phyloP scores from a whole-genome alignment of 2,888 invertebrate species.

The Sepiola atlantica region DNA sequence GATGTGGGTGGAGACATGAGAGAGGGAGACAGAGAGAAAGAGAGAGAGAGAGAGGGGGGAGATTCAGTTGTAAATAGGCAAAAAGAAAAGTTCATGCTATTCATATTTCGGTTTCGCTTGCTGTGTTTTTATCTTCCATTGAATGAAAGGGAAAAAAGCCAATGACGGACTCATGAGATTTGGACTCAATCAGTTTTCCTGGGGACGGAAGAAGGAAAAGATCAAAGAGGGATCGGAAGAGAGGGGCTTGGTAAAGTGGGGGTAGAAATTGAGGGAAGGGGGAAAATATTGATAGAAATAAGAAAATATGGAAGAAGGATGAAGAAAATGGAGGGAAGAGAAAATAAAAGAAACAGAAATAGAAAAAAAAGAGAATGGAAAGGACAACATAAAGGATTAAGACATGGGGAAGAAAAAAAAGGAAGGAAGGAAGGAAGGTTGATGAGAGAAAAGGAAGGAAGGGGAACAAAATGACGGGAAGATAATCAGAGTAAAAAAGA shows the following conservation, averaged over 20 bases:
- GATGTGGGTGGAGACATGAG: background rate
- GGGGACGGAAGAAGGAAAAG: background rate
- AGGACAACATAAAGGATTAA: too few relatives aligned
- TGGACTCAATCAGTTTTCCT: background rate
- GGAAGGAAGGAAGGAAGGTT: too few relatives aligned
- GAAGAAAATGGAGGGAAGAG: background rate
- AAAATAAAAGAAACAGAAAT: too few relatives aligned
- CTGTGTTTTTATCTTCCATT: background rate
- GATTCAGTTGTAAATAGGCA: background rate
- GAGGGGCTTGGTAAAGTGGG: background rate
- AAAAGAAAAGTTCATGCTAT: background rate
- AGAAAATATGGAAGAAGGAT: background rate
- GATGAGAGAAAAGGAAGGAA: background rate
- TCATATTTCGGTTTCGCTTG: background rate
- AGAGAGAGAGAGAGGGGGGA: too few relatives aligned
- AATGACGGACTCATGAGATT: background rate
- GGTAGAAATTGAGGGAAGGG: background rate
- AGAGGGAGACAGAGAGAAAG: too few relatives aligned
- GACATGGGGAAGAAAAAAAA: too few relatives aligned
- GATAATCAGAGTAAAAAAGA: background rate
- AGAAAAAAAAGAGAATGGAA: background rate
- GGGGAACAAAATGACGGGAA: background rate
- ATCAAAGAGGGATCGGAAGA: background rate
- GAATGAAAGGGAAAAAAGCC: background rate
- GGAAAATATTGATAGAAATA: background rate